Base-by-base conservation (phyloP, 2,888 invertebrate genomes). In the Sussaba pulchella region DNA sequence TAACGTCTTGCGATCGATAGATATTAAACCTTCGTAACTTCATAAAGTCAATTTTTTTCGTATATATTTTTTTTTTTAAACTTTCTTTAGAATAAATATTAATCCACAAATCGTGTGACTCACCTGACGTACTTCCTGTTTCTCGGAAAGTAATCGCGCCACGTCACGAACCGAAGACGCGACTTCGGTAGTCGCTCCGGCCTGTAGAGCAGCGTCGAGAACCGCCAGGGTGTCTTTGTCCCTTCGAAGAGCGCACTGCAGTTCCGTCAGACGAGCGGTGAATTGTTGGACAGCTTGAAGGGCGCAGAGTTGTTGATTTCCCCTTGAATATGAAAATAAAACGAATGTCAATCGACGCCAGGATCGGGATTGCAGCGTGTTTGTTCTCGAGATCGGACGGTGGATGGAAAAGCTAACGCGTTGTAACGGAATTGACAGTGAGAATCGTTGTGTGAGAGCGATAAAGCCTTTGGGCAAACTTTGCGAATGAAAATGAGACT, bases 281-380 rank as follows among this genome's bases (percentile, higher is more conserved):
- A 97, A 95, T 90, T 96, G 96, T 72, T 96, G 94, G 10, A 96
- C 95, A 85, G 95, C 95, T 88, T 96, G 96, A 76, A 97, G 93
- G 83, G 95, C 95, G 85, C 95, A 94, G 88, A 97, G 93, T 90
- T 96, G 95, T 85, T 94, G 94, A 85, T 95, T 95, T 76, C 96
- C 95, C 89, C 97, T 96, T 92, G 10, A 93, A 92, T 80, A 85
- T 78, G 78, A 57, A 77, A 54, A 73, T 80, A 67, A 84, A 57
- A 26, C 41, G 24, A 54, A 41, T 36, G 50, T 69, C 63, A 70
- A 76, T 70, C 43, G 54, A 70, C 41, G 69, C 52, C 26, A 21
- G 10, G 26, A 14, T 31, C 41, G 24, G 14, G 9, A 17, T 47
- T 24, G 10, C 41, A 8, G 24, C 17, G n/a, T 50, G 21, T 26